Conservation (phyloP, 2,797 vertebrate genomes). For the Coracias cyanogaster region DNA sequence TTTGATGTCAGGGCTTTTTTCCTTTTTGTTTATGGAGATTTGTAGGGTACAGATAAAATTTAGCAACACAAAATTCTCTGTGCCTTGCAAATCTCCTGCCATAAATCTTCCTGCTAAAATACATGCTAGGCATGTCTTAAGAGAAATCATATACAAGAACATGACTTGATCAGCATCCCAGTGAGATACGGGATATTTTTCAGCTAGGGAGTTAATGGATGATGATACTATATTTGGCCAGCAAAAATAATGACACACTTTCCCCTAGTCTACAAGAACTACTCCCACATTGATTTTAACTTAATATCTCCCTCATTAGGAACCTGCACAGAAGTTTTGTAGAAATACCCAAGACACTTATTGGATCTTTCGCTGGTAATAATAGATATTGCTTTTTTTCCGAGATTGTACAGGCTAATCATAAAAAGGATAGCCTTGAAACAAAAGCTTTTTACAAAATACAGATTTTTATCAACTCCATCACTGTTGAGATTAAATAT, state of each 20-base stretch:
- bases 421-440: conserved; percentile 55
- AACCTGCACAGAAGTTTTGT: conserved; percentile 71
- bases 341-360: conserved; percentile 68
- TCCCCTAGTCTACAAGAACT: conserved; percentile 67
- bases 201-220: conserved; percentile 66
- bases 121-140: conserved; percentile 20
- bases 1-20: neutral
- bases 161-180: conserved; percentile 60
- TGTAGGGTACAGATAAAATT: neutral
- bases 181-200: conserved; percentile 61
- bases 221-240: conserved; percentile 72
- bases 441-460: conserved; percentile 69
- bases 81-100: conserved; percentile 1
- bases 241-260: conserved; percentile 71
- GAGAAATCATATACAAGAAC: conserved; percentile 49
- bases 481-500: conserved; percentile 70
- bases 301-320: conserved; percentile 74
- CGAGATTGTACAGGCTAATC: conserved; percentile 32
- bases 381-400: conserved; percentile 47
- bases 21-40: neutral
- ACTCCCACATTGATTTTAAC: conserved; percentile 76
- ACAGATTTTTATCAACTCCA: conserved; percentile 70
- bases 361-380: conserved; percentile 56
- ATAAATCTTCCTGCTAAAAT: conserved; percentile 28
- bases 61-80: neutral